A percentile compares a stretch with the other conserved stretches of the same genome.
Evolutionary conservation across 2,888 invertebrate genomes (phyloP).

Genomic region (Diaphora mendica): DNA sequence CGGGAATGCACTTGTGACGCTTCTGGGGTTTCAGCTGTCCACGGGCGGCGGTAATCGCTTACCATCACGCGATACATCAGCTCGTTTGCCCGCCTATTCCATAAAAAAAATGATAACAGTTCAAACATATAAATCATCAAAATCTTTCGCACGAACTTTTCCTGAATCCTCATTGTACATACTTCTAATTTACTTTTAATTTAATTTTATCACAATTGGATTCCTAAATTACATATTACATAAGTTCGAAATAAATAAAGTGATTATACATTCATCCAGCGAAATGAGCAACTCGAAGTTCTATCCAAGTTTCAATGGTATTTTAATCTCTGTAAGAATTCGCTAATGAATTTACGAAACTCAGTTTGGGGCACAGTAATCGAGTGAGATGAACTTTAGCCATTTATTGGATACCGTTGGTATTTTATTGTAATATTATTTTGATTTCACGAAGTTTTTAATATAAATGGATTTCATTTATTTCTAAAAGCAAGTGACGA

Average conservation of each 20-base stretch:
- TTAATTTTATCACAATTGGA: not conserved
- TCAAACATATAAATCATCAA: not conserved
- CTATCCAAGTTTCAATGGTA: constrained; percentile 43
- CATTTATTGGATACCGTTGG: constrained; percentile 21
- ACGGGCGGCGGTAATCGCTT: too few species aligned
- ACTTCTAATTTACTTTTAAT: not conserved
- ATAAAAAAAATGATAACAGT: not conserved
- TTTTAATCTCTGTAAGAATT: constrained; percentile 45
- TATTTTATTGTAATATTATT: not conserved
- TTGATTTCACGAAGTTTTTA: not conserved
- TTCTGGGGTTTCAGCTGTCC: too few species aligned
- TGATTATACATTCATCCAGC: constrained; percentile 25
- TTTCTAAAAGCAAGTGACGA: not conserved
- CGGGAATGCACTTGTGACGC: too few species aligned
- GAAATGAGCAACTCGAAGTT: constrained; percentile 33
- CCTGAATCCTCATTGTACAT: not conserved
- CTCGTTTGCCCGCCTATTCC: too few species aligned
- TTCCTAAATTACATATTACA: constrained; percentile 2
- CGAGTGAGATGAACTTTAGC: constrained; percentile 20
- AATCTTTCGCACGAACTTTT: not conserved
- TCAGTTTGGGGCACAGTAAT: constrained; percentile 28
- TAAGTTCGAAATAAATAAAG: constrained; percentile 11
- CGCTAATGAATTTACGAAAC: constrained; percentile 42
- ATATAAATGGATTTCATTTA: not conserved
- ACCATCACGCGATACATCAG: too few species aligned